Base-by-base conservation (phyloP, 1,140 invertebrate species). In the Drosophila chauvacae region DNA sequence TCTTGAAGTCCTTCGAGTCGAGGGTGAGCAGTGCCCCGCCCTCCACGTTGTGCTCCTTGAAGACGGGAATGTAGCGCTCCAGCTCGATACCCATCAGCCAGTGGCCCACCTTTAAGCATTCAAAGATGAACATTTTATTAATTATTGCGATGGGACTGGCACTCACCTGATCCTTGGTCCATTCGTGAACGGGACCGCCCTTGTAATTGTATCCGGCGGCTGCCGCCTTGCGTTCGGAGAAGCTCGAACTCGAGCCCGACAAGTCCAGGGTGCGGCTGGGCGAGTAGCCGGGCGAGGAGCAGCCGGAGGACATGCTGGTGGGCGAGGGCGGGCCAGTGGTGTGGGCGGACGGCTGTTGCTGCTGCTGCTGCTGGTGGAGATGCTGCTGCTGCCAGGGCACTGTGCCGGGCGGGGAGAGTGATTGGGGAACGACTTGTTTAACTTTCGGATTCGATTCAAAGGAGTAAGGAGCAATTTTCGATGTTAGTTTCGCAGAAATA, bases 1-100 rank as follows among this genome's bases (percentile, higher is more conserved):
- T 94, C 94, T 99, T 99, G 41, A 99, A 94, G 93, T 97, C 97
- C 20, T 96, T 95, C 2, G 97, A 97, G 84, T 98, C 97, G 30
- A 99, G 93, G 68, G 96, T 94, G 28, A 98, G 92, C 23, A 99
- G 93, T 50, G 96, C 95, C 26, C 95, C 94, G 11, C 98, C 98
- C 87, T 96, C 96, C 35, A 99, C 96, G 79, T 96, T 95, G 80
- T 96, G 95, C 72, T 97, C 96, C 50, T 96, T 94, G 92, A 99
- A 98, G 75, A 96, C 95, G 20, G 96, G 94, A 57, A 96, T 96
- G 91, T 98, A 96, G 50, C 97, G 95, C 80, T 98, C 97, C 90
- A 98, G 92, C 33, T 97, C 96, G 50, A 97, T 93, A 13, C 94
- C 95, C 70, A 96, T 94, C 47, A 98, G 93, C 97, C 97, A 98